A percentile compares a stretch with the other conserved stretches of the same genome.
phyloP scores from a whole-genome alignment of 1,140 invertebrate genomes.

The Drosophila kikkawai region DNA sequence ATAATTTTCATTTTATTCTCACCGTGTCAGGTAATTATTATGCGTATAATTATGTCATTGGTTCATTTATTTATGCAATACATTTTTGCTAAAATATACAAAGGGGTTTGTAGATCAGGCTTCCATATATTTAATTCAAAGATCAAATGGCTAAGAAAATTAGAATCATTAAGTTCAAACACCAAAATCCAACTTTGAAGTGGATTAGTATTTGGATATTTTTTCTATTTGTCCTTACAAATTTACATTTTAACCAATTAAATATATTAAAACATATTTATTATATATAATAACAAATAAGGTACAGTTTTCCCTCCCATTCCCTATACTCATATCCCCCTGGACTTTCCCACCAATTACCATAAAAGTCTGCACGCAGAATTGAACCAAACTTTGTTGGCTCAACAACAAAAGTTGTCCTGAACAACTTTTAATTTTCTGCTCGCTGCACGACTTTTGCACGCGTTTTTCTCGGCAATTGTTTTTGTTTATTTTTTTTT shows the following conservation, averaged over 20 bases:
- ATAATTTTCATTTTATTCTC: conserved; percentile 11
- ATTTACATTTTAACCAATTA: not conserved
- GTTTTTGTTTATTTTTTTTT: conserved; percentile 10
- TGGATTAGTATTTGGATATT: too few species aligned
- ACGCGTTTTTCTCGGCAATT: conserved; percentile 67
- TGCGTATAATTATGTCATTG: conserved; percentile 1
- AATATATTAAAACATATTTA: not conserved
- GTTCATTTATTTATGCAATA: not conserved
- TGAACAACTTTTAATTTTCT: conserved; percentile 60
- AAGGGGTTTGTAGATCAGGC: not conserved
- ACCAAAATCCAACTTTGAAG: too few species aligned
- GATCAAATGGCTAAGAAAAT: too few species aligned
- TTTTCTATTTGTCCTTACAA: not conserved
- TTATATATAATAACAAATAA: not conserved
- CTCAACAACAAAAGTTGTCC: conserved; percentile 52
- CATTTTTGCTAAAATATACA: not conserved
- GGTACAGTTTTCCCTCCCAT: too few species aligned
- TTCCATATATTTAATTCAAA: not conserved
- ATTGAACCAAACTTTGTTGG: conserved; percentile 14
- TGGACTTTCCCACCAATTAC: conserved; percentile 17
- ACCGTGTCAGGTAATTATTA: not conserved
- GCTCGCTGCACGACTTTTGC: conserved; percentile 69
- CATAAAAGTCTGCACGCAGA: conserved; percentile 21
- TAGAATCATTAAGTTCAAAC: too few species aligned
- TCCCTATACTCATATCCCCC: not conserved